Percentiles rank a stretch among this genome's conserved stretches.
These are phyloP conservation scores for Otolemur garnettii DNA, from an alignment of 2,113 vertebrate species.

Conservation along the genomic window DNA sequence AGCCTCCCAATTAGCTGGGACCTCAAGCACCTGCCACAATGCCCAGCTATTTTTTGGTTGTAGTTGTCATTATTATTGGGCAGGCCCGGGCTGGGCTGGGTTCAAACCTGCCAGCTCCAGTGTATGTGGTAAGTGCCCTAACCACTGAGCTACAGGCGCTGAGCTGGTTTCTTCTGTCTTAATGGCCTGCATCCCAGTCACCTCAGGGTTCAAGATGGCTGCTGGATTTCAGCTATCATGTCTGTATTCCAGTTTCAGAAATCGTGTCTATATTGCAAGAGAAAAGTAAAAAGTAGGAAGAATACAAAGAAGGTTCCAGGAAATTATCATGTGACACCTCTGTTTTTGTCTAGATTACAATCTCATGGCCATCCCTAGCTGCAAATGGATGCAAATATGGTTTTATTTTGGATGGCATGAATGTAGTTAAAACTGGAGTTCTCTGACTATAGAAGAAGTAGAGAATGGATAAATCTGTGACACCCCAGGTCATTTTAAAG, in stretches of 20 bases:
- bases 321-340: not conserved
- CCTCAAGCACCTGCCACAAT: too few relatives aligned
- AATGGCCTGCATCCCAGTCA: not conserved
- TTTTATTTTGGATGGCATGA: not conserved
- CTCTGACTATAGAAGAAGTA: not conserved
- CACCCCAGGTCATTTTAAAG: not conserved
- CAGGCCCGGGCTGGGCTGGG: too few relatives aligned
- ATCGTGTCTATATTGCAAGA: not conserved
- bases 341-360: not conserved
- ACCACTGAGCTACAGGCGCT: too few relatives aligned
- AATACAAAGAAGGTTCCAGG: not conserved
- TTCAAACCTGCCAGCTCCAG: too few relatives aligned
- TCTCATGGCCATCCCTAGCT: not conserved
- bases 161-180: not conserved
- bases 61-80: too few relatives aligned
- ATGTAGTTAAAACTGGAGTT: not conserved
- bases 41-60: too few relatives aligned
- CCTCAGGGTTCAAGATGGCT: not conserved
- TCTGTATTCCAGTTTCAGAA: constrained; percentile 30
- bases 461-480: not conserved
- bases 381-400: not conserved
- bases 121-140: too few relatives aligned
- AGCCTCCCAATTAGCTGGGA: too few relatives aligned
- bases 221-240: not conserved
- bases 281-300: not conserved